Conservation (phyloP, 2,888 invertebrate genomes). For the Uloborus plumipes region DNA sequence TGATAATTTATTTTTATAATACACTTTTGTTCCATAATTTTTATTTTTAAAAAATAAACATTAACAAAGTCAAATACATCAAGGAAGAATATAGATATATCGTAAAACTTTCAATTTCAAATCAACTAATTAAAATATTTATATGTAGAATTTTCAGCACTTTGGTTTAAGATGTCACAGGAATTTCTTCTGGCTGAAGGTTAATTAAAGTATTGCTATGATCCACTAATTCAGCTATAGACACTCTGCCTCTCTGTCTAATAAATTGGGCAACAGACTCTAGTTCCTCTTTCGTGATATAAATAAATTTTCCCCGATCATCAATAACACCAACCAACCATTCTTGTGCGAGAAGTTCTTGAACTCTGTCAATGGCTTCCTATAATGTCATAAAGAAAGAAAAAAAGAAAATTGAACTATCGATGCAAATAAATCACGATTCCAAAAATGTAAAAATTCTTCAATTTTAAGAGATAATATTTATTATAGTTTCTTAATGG, state of each 20-base stretch:
- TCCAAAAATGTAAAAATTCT: no score
- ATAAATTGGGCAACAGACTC: conserved; percentile 95
- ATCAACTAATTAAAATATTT: no score
- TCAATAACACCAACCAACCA: conserved; percentile 95
- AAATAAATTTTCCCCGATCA: conserved; percentile 98
- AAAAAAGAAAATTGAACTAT: background rate
- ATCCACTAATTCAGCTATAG: conserved; percentile 93
- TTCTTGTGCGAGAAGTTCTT: conserved; percentile 85
- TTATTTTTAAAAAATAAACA: no score
- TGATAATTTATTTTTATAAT: no score
- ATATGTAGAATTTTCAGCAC: no score
- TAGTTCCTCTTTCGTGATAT: conserved; percentile 91
- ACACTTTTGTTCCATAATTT: no score
- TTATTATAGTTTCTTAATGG: no score
- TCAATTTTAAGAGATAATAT: no score
- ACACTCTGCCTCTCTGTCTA: conserved; percentile 92
- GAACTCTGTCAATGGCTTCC: conserved; percentile 79
- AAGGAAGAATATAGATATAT: no score
- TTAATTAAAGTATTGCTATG: conserved; percentile 93
- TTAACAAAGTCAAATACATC: no score
- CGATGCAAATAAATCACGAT: no score
- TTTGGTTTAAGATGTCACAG: conserved; percentile 40
- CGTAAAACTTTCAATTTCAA: no score
- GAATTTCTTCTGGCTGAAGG: conserved; percentile 72
- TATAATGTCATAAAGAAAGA: conserved; percentile 59